Evolutionary conservation across 2,888 invertebrate species (phyloP).

Genomic region (Phorcus lineatus): DNA sequence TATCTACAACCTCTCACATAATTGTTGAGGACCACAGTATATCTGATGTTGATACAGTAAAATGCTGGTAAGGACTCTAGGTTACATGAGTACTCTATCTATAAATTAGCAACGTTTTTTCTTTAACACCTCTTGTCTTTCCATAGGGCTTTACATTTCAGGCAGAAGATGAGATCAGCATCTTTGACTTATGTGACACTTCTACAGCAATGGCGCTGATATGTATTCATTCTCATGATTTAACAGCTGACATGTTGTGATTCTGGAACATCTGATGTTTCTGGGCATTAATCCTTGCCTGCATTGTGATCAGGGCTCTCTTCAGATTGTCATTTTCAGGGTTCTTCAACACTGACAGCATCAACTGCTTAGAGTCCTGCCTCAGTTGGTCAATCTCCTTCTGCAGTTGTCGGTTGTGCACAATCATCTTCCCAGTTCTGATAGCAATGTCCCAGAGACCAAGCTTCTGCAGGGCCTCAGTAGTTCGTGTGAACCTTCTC

Average conservation of each 20-base stretch:
- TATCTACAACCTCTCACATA: too few relatives aligned
- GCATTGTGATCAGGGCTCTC: neutral
- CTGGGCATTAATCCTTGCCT: neutral
- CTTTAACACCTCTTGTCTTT: too few relatives aligned
- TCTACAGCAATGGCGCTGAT: too few relatives aligned
- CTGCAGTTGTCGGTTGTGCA: neutral
- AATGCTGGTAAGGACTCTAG: too few relatives aligned
- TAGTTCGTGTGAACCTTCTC: neutral
- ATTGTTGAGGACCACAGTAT: too few relatives aligned
- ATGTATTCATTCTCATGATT: too few relatives aligned
- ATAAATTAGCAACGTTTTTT: too few relatives aligned
- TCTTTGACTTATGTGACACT: too few relatives aligned
- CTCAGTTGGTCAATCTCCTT: neutral
- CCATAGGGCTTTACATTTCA: too few relatives aligned
- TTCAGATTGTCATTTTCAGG: neutral
- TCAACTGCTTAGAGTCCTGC: neutral
- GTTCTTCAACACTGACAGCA: neutral
- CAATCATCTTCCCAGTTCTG: neutral
- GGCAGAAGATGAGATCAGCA: too few relatives aligned
- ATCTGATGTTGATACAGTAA: too few relatives aligned
- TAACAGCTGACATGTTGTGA: neutral
- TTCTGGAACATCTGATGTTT: neutral
- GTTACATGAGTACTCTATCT: too few relatives aligned
- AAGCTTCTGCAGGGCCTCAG: neutral
- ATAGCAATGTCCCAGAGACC: neutral